Conservation (phyloP, 2,113 vertebrate genomes). For the Callospermophilus lateralis region DNA sequence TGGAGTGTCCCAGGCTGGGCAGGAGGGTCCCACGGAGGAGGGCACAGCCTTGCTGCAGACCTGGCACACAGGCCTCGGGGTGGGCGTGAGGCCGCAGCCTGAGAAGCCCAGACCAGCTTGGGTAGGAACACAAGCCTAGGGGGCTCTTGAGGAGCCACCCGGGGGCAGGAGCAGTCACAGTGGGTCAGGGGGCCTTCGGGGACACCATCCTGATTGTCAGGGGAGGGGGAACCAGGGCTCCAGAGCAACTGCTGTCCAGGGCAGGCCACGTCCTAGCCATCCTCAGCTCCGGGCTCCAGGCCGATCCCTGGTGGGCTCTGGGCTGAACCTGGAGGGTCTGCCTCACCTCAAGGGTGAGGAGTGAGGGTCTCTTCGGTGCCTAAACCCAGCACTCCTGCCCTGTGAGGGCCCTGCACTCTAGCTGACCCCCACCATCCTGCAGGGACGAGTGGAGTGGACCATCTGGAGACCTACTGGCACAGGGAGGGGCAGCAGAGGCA, state of each 20-base stretch:
- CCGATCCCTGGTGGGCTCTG: not conserved
- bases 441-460: not conserved
- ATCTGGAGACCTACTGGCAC: not conserved
- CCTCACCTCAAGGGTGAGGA: not conserved
- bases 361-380: not conserved
- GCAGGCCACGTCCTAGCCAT: not conserved
- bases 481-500: not conserved
- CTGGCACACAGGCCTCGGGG: not conserved
- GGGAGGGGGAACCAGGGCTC: not conserved
- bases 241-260: not conserved
- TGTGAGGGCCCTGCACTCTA: not conserved
- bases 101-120: not conserved
- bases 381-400: accelerated
- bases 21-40: not conserved
- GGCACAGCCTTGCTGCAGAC: not conserved
- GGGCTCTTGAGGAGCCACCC: not conserved
- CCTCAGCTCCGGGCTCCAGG: not conserved
- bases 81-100: not conserved
- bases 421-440: not conserved
- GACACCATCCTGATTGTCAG: not conserved
- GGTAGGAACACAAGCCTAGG: not conserved
- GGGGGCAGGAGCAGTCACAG: not conserved
- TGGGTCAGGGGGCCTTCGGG: not conserved
- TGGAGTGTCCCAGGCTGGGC: not conserved
- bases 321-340: not conserved